phyloP scores from a whole-genome alignment of 2,797 vertebrate species.

The Fundulus diaphanus region DNA sequence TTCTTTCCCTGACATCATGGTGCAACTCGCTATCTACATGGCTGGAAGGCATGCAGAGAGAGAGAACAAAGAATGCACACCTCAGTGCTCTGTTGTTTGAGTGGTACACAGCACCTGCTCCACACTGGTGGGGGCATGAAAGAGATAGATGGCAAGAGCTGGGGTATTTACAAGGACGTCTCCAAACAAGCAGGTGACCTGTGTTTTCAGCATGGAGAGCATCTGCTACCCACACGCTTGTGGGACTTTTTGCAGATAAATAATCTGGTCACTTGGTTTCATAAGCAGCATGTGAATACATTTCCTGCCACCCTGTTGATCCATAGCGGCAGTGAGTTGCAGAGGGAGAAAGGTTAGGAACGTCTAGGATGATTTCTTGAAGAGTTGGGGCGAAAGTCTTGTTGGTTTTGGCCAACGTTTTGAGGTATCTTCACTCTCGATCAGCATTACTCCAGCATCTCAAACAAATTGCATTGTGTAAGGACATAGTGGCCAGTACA shows the following conservation, averaged over 20 bases:
- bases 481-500: not conserved
- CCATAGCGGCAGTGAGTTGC: slow-evolving; percentile 49
- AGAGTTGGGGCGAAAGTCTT: slow-evolving; percentile 53
- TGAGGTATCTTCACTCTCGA: slow-evolving; percentile 17
- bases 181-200: slow-evolving; percentile 49
- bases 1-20: slow-evolving; percentile 43
- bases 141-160: slow-evolving; percentile 48
- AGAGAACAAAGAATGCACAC: slow-evolving; percentile 62
- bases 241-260: slow-evolving; percentile 44
- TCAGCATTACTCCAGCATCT: slow-evolving; percentile 6
- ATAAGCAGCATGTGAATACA: slow-evolving; percentile 62
- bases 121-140: slow-evolving; percentile 35
- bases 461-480: slow-evolving; percentile 20
- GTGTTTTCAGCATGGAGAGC: slow-evolving; percentile 10
- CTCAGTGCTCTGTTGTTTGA: slow-evolving; percentile 50
- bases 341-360: slow-evolving; percentile 55
- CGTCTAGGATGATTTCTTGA: slow-evolving; percentile 61
- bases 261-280: slow-evolving; percentile 68
- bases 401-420: slow-evolving; percentile 58
- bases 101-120: slow-evolving; percentile 55
- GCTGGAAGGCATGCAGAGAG: slow-evolving; percentile 49
- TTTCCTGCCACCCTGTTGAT: slow-evolving; percentile 55
- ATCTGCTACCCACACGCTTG: slow-evolving; percentile 32
- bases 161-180: slow-evolving; percentile 48
- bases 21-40: slow-evolving; percentile 56